phyloP scores from a whole-genome alignment of 2,888 invertebrate genomes.

The Schizotus pectinicornis region DNA sequence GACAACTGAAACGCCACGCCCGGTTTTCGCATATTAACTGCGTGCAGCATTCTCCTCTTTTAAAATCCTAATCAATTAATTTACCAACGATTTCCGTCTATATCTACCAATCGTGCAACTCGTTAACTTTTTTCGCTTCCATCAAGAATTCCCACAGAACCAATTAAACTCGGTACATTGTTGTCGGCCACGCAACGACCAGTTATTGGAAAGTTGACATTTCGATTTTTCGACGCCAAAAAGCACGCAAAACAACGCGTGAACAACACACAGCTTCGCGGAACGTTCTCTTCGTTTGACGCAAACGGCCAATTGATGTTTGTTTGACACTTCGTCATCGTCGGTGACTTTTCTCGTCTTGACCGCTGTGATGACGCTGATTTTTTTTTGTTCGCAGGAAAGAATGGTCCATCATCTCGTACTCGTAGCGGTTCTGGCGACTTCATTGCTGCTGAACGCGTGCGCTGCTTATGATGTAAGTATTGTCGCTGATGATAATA shows the following conservation, averaged over 20 bases:
- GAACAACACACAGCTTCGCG: no score
- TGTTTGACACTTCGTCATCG: conserved; percentile 1
- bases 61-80: no score
- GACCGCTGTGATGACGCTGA: conserved; percentile 28
- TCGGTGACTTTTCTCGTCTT: neutral
- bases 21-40: conserved; percentile 17
- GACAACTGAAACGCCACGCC: conserved; percentile 22
- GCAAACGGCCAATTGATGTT: neutral
- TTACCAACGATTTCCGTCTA: no score
- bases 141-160: neutral
- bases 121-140: no score
- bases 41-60: conserved; percentile 1
- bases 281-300: no score
- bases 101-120: no score
- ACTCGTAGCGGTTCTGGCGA: conserved; percentile 57
- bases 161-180: neutral
- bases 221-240: neutral
- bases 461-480: conserved; percentile 44
- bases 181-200: no score
- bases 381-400: conserved; percentile 48
- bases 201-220: neutral
- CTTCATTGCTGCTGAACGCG: conserved; percentile 41
- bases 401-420: conserved; percentile 57
- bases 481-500: conserved; percentile 5
- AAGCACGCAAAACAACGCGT: no score